Base-by-base conservation (phyloP, 2,888 invertebrate genomes). In the Campoplex nolae region DNA sequence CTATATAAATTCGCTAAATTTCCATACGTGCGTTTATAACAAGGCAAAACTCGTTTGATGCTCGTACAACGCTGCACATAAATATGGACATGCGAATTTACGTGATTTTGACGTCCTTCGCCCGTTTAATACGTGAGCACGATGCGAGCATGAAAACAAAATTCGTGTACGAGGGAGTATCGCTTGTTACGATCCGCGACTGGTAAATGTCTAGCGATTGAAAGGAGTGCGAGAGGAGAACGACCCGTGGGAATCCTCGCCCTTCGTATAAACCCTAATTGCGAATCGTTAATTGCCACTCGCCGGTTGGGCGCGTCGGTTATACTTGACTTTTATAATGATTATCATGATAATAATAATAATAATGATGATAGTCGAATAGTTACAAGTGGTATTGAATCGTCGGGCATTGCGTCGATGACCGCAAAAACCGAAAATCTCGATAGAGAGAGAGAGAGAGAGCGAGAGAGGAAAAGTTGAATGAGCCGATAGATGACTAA, bases 211-310 rank as follows among this genome's bases (percentile, higher is more conserved):
- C 80, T 83, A 56, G 85, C 80, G 85, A 38, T 1, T 38, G 1
- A 38, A 38, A 38, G 38, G 38, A 38, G 38, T 38, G 38, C 1
- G 38, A 38, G 4, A 23, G 23, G 23, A 23, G 38, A 38, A 74
- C 38, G 56, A 51, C 79, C 76, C 77, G 77, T 77, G 85, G 74
- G 81, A 77, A 80, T 73, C 51, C 74, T 81, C 81, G 81, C 78
- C 81, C 78, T 80, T 83, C 75, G 85, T 75, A 80, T 88, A 84
- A 81, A 85, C 88, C 78, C 80, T 88, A 88, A 88, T 88, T 88
- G 85, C 80, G 78, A 87, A 83, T 87, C 77, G 80, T 81, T 85
- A 87, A 88, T 88, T 87, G 76, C 83, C 80, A 85, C 83, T 83
- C 83, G 62, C 65, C 80, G 84, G 68, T 32, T 54, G 67, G 48